A percentile compares a stretch with the other conserved stretches of the same genome.
phyloP scores from a whole-genome alignment of 30 jellyfish, hydroid and myxozoan genomes.

The Turritopsis rubra region DNA sequence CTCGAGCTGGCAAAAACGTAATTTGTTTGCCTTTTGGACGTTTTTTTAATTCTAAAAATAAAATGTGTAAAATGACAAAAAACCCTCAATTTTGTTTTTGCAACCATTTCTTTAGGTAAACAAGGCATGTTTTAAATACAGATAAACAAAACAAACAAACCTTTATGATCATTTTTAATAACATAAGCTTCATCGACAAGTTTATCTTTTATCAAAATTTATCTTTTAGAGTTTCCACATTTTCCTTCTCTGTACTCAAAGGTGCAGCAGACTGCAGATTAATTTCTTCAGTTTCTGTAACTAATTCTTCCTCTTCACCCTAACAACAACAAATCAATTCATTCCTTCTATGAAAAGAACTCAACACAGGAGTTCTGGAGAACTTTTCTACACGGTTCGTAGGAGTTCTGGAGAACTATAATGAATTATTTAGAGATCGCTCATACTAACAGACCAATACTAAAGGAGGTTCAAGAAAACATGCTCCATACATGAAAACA shows the following conservation, averaged over 20 bases:
- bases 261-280: slow-evolving; percentile 42
- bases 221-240: slow-evolving; percentile 81
- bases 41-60: slow-evolving; percentile 35
- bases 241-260: slow-evolving; percentile 55
- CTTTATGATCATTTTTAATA: slow-evolving; percentile 44
- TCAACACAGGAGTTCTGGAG: no score
- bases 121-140: no score
- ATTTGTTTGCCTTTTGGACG: slow-evolving; percentile 75
- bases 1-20: slow-evolving; percentile 77
- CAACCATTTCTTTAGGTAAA: no score
- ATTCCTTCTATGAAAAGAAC: no score
- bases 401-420: no score
- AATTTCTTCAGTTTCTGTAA: slow-evolving; percentile 50
- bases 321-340: slow-evolving; percentile 20
- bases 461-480: no score
- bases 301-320: slow-evolving; percentile 71
- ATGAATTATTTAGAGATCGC: no score
- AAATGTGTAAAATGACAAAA: no score
- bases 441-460: no score
- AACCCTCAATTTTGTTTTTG: no score
- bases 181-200: slow-evolving; percentile 78
- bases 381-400: no score
- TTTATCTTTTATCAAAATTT: slow-evolving; percentile 56
- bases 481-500: background rate
- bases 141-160: background rate